Base-by-base conservation (phyloP, 2,888 invertebrate genomes). In the Nymphalis c-album region DNA sequence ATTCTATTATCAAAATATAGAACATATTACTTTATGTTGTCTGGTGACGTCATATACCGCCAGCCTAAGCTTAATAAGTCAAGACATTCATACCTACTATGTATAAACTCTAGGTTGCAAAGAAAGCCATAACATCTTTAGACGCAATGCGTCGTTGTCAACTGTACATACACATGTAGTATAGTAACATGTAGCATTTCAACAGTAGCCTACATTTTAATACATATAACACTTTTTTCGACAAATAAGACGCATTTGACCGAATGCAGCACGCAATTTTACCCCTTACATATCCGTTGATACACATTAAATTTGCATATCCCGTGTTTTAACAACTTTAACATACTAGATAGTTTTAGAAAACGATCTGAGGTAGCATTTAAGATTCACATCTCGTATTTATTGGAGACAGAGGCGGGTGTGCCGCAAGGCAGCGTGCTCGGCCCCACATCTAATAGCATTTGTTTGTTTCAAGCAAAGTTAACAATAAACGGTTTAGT, bases 401-500 rank as follows among this genome's bases (percentile, higher is more conserved):
- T 72, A 73, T 69, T 69, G 74, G 69, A 72, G 65, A 73, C 72
- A 70, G 71, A 64, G 69, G 69, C 66, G 60, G 73, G 78, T 68
- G 76, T 77, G 69, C 78, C 76, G 66, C 78, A 77, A 73, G 78
- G 78, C 67, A 64, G 66, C 58, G 59, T 65, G 67, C 71, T 76
- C 53, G 75, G 73, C 51, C 58, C 76, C 70, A 74, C 61, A 74
- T 73, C 71, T 74, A 71, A 70, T 71, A 72, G 73, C 69, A 76
- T 78, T 48, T 78, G 79, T 81, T 79, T 74, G 79, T 76, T 75
- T 73, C 72, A 77, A 77, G 77, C 75, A 76, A 79, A 75, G 60
- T 69, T 72, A 75, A 77, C 78, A 78, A 77, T 77, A 77, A 80
- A 80, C 79, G 71, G 81, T 80, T 79, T 76, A 75, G 75, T 79